A percentile compares a stretch with the other conserved stretches of the same genome.
Evolutionary conservation across 1,140 invertebrate species (phyloP).

Genomic region (Lasioglossum albipes): DNA sequence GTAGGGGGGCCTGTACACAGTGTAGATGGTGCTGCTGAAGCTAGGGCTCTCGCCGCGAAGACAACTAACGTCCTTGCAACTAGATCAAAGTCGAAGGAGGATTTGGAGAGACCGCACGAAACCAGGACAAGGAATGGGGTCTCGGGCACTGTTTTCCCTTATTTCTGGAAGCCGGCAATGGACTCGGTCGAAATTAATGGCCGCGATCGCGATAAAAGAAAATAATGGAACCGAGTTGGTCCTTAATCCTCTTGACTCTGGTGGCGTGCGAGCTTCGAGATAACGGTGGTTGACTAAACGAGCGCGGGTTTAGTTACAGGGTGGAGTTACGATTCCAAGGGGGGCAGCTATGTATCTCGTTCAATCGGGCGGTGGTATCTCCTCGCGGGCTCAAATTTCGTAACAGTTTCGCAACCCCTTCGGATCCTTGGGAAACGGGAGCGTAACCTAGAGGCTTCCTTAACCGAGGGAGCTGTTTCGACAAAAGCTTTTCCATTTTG

Average conservation of each 20-base stretch:
- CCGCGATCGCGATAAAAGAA: constrained; percentile 25
- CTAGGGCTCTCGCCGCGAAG: no score
- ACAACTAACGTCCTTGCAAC: no score
- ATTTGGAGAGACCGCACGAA: no score
- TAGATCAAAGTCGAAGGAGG: no score
- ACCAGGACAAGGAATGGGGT: no score
- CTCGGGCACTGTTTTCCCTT: background rate
- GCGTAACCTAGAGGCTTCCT: no score
- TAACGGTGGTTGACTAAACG: constrained; percentile 18
- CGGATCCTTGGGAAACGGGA: background rate
- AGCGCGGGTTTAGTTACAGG: constrained; percentile 3
- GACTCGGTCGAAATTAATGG: constrained; percentile 12
- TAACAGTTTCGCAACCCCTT: background rate
- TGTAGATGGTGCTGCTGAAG: no score
- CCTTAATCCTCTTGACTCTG: constrained; percentile 25
- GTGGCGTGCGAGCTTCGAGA: constrained; percentile 17
- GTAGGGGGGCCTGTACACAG: no score
- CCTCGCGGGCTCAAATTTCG: background rate
- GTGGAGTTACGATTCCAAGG: background rate
- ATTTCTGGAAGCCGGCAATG: background rate
- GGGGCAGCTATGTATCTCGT: background rate
- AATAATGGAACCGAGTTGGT: constrained; percentile 19
- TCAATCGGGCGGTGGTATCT: background rate
- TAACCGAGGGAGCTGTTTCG: no score
- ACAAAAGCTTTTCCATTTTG: no score